Percentiles rank a stretch among this genome's conserved stretches.
Conservation (phyloP, 2,888 invertebrate genomes). For the Gymnocheta viridis region DNA sequence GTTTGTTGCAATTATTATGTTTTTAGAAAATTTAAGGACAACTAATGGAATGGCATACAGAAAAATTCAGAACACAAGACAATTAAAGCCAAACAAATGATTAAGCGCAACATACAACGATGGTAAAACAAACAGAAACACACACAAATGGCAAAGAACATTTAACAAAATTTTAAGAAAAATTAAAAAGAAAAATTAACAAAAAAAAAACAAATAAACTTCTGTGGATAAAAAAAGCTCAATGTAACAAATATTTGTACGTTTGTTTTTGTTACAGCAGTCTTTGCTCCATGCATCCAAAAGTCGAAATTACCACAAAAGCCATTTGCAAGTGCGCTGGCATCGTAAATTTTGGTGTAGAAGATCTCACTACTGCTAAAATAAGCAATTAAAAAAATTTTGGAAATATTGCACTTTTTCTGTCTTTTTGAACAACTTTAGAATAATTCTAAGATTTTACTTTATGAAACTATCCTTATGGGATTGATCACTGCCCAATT, state of each 20-base stretch:
- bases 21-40: conserved; percentile 10
- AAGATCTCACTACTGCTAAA: too few relatives aligned
- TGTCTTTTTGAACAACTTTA: too few relatives aligned
- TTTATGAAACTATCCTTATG: too few relatives aligned
- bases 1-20: conserved; percentile 32
- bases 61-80: conserved; percentile 12
- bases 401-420: too few relatives aligned
- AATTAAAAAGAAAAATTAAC: neutral
- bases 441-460: too few relatives aligned
- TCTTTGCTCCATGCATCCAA: too few relatives aligned
- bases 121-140: neutral
- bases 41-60: conserved; percentile 16
- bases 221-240: too few relatives aligned
- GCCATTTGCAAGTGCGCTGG: too few relatives aligned
- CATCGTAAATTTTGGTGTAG: too few relatives aligned
- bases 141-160: neutral
- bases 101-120: neutral
- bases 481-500: too few relatives aligned
- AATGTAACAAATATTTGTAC: neutral
- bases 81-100: conserved; percentile 20
- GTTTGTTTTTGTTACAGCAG: neutral
- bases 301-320: too few relatives aligned
- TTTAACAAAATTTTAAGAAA: neutral
- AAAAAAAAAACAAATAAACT: neutral
- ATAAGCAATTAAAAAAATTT: too few relatives aligned